Evolutionary conservation across 2,888 invertebrate species (phyloP).

Genomic region (Ophioninae sp.): DNA sequence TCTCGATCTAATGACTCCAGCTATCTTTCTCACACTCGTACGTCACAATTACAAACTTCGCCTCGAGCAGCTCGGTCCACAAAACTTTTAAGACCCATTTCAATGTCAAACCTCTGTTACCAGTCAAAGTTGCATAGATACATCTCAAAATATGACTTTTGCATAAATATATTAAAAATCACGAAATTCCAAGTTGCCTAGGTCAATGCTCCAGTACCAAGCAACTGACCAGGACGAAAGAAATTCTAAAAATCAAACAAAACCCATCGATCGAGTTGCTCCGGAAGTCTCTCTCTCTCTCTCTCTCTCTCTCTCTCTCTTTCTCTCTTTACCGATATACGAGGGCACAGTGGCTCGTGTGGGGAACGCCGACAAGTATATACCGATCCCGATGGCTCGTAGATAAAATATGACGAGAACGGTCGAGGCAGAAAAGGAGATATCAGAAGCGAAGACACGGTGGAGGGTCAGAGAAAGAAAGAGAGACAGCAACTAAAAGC

Average conservation of each 20-base stretch:
- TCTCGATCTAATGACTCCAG: too few relatives aligned
- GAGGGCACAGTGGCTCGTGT: slow-evolving; percentile 38
- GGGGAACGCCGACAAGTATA: slow-evolving; percentile 47
- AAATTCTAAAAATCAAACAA: slow-evolving; percentile 6
- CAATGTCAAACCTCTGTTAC: too few relatives aligned
- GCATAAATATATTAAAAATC: too few relatives aligned
- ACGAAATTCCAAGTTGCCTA: not conserved
- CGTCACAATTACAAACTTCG: too few relatives aligned
- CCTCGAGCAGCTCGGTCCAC: too few relatives aligned
- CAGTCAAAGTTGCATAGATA: too few relatives aligned
- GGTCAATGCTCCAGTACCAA: slow-evolving; percentile 28
- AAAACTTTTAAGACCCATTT: too few relatives aligned
- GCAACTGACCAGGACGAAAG: slow-evolving; percentile 46
- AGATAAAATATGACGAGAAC: slow-evolving; percentile 61
- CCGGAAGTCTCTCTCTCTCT: slow-evolving; percentile 46
- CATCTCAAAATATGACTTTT: too few relatives aligned
- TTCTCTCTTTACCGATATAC: not conserved
- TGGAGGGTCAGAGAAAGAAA: slow-evolving; percentile 27
- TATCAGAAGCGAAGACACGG: not conserved
- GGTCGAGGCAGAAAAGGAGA: slow-evolving; percentile 18
- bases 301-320: too few relatives aligned
- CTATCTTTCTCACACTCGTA: too few relatives aligned
- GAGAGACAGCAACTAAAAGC: slow-evolving; percentile 18
- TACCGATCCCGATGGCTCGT: slow-evolving; percentile 43
- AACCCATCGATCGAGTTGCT: slow-evolving; percentile 50